phyloP scores from a whole-genome alignment of 2,888 invertebrate species.

The Dascillus cervinus region DNA sequence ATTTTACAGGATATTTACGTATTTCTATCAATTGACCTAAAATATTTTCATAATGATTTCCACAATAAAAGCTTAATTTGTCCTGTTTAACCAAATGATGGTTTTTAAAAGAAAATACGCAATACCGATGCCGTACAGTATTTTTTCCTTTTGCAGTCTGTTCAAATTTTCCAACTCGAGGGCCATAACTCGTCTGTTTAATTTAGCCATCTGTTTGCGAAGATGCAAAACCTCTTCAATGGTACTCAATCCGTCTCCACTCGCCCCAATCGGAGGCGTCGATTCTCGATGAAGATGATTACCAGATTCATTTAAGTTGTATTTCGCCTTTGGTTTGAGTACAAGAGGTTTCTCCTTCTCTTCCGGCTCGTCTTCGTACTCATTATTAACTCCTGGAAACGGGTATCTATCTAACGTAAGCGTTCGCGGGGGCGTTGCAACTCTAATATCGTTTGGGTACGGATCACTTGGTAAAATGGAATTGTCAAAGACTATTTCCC shows the following conservation, averaged over 20 bases:
- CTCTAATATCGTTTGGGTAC: conserved; percentile 62
- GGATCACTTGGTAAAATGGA: conserved; percentile 65
- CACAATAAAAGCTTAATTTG: conserved; percentile 7
- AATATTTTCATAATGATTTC: too few relatives aligned
- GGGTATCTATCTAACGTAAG: conserved; percentile 81
- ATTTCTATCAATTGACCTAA: too few relatives aligned
- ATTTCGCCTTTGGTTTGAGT: conserved; percentile 28
- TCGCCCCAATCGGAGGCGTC: conserved; percentile 31
- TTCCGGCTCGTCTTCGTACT: conserved; percentile 44
- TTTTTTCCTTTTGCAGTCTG: conserved; percentile 78
- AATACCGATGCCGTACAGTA: conserved; percentile 75
- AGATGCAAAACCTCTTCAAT: conserved; percentile 76
- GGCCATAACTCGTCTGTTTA: conserved; percentile 78
- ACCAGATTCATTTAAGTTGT: conserved; percentile 28
- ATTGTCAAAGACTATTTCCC: conserved; percentile 80
- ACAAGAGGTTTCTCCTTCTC: conserved; percentile 27
- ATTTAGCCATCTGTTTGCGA: conserved; percentile 76
- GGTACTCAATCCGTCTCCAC: conserved; percentile 59
- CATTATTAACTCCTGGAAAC: conserved; percentile 56
- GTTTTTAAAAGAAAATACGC: conserved; percentile 82
- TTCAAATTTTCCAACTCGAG: conserved; percentile 81
- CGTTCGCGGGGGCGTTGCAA: conserved; percentile 82
- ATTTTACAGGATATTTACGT: too few relatives aligned
- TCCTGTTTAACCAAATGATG: conserved; percentile 69
- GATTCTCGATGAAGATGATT: conserved; percentile 27